These are phyloP conservation scores for Papilio protenor DNA, from an alignment of 2,888 invertebrate species.

Conservation along the genomic window DNA sequence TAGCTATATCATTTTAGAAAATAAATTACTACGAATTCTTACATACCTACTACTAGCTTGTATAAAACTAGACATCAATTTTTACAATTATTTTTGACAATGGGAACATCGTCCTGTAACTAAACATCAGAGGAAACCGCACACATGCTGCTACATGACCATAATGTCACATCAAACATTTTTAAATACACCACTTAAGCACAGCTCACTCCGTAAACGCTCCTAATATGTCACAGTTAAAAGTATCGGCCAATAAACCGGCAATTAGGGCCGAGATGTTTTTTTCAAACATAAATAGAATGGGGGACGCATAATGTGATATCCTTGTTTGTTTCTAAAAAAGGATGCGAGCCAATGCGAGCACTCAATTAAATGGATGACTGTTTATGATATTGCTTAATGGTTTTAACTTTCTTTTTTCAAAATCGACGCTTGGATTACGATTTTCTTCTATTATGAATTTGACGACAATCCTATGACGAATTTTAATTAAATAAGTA, in stretches of 20 bases:
- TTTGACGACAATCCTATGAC: not conserved
- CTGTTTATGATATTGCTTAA: conserved; percentile 53
- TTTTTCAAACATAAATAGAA: conserved; percentile 53
- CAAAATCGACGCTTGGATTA: not conserved
- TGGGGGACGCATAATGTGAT: conserved; percentile 60
- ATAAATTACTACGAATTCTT: not conserved
- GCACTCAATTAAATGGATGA: conserved; percentile 53
- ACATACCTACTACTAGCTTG: not conserved
- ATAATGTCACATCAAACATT: conserved; percentile 57
- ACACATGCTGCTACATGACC: conserved; percentile 45
- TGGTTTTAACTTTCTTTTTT: conserved; percentile 33
- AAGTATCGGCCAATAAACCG: conserved; percentile 62
- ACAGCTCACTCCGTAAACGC: conserved; percentile 54
- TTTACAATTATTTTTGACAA: conserved; percentile 3
- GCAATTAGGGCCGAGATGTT: conserved; percentile 58
- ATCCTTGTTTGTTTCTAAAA: conserved; percentile 60
- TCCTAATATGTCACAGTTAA: conserved; percentile 64
- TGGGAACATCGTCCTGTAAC: conserved; percentile 1
- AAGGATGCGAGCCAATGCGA: conserved; percentile 45
- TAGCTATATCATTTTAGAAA: not conserved
- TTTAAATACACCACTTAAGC: conserved; percentile 52
- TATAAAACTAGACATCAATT: conserved; percentile 3
- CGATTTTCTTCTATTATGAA: conserved; percentile 6
- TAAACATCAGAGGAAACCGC: conserved; percentile 43
- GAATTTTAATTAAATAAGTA: not conserved